Evolutionary conservation across 2,888 invertebrate species (phyloP).

Genomic region (Leptopterna dolabrata): DNA sequence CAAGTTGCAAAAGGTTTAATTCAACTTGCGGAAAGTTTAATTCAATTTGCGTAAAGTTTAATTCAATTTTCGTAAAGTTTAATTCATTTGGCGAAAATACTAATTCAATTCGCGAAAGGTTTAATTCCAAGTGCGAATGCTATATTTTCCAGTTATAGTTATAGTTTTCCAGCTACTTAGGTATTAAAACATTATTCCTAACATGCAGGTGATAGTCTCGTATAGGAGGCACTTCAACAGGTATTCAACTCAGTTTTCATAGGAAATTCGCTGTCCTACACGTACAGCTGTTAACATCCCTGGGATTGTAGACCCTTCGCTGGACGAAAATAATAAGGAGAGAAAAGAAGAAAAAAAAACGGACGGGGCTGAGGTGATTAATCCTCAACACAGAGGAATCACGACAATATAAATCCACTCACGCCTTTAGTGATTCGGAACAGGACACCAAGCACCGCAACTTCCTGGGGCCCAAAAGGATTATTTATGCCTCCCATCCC

Average conservation of each 20-base stretch:
- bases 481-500: constrained; percentile 19
- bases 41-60: too few species aligned
- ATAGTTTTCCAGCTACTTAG: too few species aligned
- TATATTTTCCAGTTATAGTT: too few species aligned
- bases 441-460: background rate
- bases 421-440: constrained; percentile 39
- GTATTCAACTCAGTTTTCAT: background rate
- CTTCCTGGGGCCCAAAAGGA: background rate
- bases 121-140: too few species aligned
- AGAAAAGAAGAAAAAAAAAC: background rate
- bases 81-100: too few species aligned
- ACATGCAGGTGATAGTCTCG: background rate
- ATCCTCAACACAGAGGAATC: constrained; percentile 9
- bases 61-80: too few species aligned
- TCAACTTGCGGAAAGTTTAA: too few species aligned
- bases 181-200: background rate
- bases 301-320: constrained; percentile 23
- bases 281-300: background rate
- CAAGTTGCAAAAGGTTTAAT: too few species aligned
- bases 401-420: constrained; percentile 39
- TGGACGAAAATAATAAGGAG: background rate
- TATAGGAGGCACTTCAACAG: background rate
- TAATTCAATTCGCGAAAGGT: too few species aligned
- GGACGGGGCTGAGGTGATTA: background rate
- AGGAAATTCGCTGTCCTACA: background rate